Evolutionary conservation across 2,797 vertebrate species (phyloP), one percentile per base, ranked within the genome.

Genomic region (Hydrocynus forskahlii): DNA sequence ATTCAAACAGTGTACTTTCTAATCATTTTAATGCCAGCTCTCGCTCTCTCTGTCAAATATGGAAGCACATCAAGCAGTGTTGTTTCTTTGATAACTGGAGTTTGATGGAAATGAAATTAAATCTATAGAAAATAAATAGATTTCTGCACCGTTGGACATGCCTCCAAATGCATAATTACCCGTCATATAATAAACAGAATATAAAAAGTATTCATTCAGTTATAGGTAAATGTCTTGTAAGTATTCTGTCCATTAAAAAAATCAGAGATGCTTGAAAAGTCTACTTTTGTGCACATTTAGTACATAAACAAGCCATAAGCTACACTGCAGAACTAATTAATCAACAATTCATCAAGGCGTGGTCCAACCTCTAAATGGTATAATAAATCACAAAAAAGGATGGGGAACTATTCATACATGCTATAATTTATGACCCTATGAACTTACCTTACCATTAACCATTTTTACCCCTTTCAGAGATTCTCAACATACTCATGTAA

Each of bases 321-420:
- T 67, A 66, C 66, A 81, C 57, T 40, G 38, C 25, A 67, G 35
- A 74, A 52, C 69, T 75, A 45, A 76, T 68, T 60, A 54, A 60
- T 55, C 43, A 79, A 69, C 62, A 75, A 13, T 75, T 66, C 70
- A 79, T 83, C 55, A 83, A 79, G 76, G 76, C 13, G 76, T 60
- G 81, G 55, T 70, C 43, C 52, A n/a, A 25, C 70, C 19, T 45
- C 70, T 64, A 78, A 77, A 72, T 74, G 57, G 70, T 29, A 62
- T 38, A 52, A 78, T 82, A 82, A 82, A 79, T 79, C 70, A 79
- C 45, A 74, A 55, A 6, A 68, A 69, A 68, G 52, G 63, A 77
- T 52, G 48, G 35, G 40, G n/a, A 57, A 35, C 60, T 55, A 43
- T 62, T 78, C 35, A 43, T 54, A 43, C 19, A 40, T 13, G n/a